Evolutionary conservation across 2,113 vertebrate genomes (phyloP).

Genomic region (Ceyx margarethae): DNA sequence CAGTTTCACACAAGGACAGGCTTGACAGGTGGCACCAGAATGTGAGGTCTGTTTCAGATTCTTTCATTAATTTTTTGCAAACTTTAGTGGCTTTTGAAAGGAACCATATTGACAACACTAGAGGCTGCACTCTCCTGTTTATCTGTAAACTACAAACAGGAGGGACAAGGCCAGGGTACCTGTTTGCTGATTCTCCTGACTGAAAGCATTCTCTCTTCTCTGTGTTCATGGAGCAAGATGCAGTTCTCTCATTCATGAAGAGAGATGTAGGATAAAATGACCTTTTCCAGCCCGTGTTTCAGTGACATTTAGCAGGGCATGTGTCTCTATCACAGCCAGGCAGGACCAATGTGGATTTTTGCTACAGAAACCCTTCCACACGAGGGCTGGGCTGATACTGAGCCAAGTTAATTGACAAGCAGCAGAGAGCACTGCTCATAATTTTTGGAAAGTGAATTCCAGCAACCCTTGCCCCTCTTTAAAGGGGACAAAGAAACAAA

Average conservation of each 20-base stretch:
- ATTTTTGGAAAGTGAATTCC: background rate
- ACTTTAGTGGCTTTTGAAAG: constrained; percentile 61
- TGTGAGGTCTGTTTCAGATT: constrained; percentile 60
- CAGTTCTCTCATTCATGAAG: background rate
- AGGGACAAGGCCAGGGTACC: background rate
- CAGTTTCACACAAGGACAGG: constrained; percentile 64
- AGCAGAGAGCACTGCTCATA: background rate
- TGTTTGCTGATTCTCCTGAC: background rate
- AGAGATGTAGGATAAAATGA: background rate
- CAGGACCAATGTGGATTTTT: background rate
- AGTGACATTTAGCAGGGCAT: background rate
- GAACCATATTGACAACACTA: constrained; percentile 39
- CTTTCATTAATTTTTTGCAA: constrained; percentile 64
- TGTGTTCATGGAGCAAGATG: rapidly evolving
- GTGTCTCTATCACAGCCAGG: background rate
- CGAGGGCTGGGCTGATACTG: background rate
- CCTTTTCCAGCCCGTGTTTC: background rate
- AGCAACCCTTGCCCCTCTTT: background rate
- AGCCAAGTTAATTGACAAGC: background rate
- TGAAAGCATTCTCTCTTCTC: background rate
- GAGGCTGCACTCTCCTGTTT: background rate
- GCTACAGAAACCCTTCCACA: background rate
- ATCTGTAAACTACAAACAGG: background rate
- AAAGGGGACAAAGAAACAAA: background rate
- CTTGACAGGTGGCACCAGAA: constrained; percentile 66